These are phyloP conservation scores for Diploscapter pachys DNA, from an alignment of 1,140 invertebrate species.

Conservation along the genomic window DNA sequence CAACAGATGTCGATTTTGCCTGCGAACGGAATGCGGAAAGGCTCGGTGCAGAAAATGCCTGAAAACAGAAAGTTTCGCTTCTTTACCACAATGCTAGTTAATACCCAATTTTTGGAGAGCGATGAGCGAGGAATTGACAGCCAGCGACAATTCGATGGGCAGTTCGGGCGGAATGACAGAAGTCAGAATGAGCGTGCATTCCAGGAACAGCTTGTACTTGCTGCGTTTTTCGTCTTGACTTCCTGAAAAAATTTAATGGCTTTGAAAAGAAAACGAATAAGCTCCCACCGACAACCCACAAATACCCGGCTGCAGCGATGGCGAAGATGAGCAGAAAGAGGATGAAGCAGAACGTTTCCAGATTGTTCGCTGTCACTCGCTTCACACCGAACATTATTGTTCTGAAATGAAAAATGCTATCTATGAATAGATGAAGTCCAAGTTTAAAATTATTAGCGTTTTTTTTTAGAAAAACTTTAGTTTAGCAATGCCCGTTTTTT, in stretches of 20 bases:
- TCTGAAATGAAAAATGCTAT: constrained; percentile 59
- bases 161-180: constrained; percentile 97
- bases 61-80: constrained; percentile 30
- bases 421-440: too few species aligned
- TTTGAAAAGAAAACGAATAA: background rate
- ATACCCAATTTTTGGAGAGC: constrained; percentile 78
- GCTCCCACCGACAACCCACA: constrained; percentile 84
- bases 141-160: constrained; percentile 94
- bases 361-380: constrained; percentile 96
- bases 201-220: constrained; percentile 93
- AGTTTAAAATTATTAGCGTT: too few species aligned
- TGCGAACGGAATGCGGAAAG: constrained; percentile 98
- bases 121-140: constrained; percentile 94
- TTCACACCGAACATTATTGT: constrained; percentile 99
- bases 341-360: constrained; percentile 99
- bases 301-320: constrained; percentile 88
- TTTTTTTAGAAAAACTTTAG: too few species aligned
- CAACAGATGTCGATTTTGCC: constrained; percentile 99
- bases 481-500: too few species aligned
- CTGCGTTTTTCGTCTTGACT: constrained; percentile 74
- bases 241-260: constrained; percentile 62
- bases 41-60: constrained; percentile 96
- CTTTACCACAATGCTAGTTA: too few species aligned
- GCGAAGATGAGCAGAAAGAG: constrained; percentile 94
- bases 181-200: constrained; percentile 96